phyloP scores from a whole-genome alignment of 2,888 invertebrate genomes.

The Apamea epomidion region DNA sequence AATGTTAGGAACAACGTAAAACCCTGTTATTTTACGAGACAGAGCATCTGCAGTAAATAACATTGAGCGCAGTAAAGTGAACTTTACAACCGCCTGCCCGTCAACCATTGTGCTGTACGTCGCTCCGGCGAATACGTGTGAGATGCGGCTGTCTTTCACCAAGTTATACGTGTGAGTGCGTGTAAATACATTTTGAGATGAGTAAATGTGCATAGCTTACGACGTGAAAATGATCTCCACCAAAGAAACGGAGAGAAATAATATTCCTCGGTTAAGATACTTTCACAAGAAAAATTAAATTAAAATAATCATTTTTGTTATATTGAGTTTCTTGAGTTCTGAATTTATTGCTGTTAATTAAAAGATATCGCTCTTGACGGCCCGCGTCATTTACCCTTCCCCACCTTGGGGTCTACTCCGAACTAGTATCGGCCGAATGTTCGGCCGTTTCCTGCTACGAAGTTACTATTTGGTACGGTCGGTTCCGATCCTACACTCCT shows the following conservation, averaged over 20 bases:
- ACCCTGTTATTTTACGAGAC: conserved; percentile 59
- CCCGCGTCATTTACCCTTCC: neutral
- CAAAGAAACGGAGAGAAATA: neutral
- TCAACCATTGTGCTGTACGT: conserved; percentile 4
- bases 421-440: no score
- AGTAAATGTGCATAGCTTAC: neutral
- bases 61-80: conserved; percentile 59
- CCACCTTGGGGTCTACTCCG: neutral
- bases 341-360: conserved; percentile 40
- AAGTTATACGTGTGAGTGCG: neutral
- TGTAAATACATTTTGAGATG: neutral
- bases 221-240: neutral
- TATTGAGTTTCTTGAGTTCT: neutral
- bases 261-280: neutral
- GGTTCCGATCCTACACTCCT: no score
- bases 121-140: neutral
- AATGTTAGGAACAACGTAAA: conserved; percentile 50
- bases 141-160: neutral
- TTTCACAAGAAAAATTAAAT: conserved; percentile 12
- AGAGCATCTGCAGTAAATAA: conserved; percentile 62
- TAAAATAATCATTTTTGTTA: neutral
- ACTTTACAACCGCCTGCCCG: conserved; percentile 56
- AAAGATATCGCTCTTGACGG: conserved; percentile 5
- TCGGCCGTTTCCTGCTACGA: no score
- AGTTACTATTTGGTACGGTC: no score